Base-by-base conservation (phyloP, 2,888 invertebrate genomes). In the Mechanitis mazaeus region DNA sequence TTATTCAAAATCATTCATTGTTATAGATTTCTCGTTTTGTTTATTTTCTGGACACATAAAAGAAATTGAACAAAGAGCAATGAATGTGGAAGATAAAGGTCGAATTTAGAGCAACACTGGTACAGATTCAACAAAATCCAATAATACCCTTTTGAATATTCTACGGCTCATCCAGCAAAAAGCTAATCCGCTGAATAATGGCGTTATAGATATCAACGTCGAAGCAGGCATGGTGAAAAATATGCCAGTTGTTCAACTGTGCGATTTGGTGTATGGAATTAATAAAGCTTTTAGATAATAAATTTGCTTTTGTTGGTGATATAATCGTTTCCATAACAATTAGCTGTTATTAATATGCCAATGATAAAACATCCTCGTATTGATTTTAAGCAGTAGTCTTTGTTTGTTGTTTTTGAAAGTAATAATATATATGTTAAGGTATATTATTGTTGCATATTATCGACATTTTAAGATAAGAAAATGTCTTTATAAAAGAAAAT, bases 131-230 rank as follows among this genome's bases (percentile, higher is more conserved):
- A 77, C 75, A 69, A 79, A 84, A 85, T 85, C 83, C 85, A 84
- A 83, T 87, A 85, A 86, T 83, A 79, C 82, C 81, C 82, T 82
- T 86, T 87, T 88, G 85, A 87, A 89, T 87, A 86, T 85, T 86
- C 85, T 79, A 80, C 81, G 78, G 79, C 75, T 84, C 81, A 84
- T 86, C 80, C 83, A 76, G 80, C 79, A 85, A 85, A 87, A 85
- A 86, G 87, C 85, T 89, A 87, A 89, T 89, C 88, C 86, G 69
- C 71, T 81, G 87, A 87, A 88, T 87, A 89, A 88, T 87, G 81
- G 85, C 78, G 79, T 83, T 85, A 85, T 81, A 87, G 85, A 86
- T 89, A 87, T 87, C 87, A 83, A 77, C 79, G 78, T 72, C 71
- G 79, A 77, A 78, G 76, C 86, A 87, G 87, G 80, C 85, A 70